Percentiles rank a stretch among this genome's conserved stretches.
These are phyloP conservation scores for Campopleginae sp. DNA, from an alignment of 2,888 invertebrate genomes.

Conservation along the genomic window DNA sequence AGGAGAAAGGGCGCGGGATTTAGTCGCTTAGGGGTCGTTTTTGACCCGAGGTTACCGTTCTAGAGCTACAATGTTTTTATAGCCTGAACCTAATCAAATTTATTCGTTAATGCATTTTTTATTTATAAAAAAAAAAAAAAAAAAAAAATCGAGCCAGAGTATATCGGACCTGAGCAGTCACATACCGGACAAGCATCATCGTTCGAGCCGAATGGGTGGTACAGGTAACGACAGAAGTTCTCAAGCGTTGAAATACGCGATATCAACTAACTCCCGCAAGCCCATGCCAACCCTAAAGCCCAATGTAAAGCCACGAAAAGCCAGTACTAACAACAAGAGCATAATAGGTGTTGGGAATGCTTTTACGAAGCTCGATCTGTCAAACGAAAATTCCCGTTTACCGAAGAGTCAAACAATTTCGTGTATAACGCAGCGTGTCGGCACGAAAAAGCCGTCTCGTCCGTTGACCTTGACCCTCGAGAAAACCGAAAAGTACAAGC, in stretches of 20 bases:
- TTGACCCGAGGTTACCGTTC: no score
- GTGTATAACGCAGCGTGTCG: conserved; percentile 76
- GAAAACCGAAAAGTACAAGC: conserved; percentile 83
- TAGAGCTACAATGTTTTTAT: no score
- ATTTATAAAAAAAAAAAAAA: conserved; percentile 3
- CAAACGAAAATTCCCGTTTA: conserved; percentile 75
- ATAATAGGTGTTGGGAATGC: conserved; percentile 77
- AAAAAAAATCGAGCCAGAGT: conserved; percentile 92
- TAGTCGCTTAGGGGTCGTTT: no score
- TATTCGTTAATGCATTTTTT: neutral
- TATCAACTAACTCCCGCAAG: conserved; percentile 80
- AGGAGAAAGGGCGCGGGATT: no score
- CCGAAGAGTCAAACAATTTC: conserved; percentile 80
- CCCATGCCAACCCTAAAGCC: conserved; percentile 78
- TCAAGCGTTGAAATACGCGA: conserved; percentile 79
- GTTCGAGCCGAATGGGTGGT: conserved; percentile 77
- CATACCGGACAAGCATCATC: conserved; percentile 85
- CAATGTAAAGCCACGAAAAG: conserved; percentile 77
- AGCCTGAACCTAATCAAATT: no score
- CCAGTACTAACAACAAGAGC: conserved; percentile 80
- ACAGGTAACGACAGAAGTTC: conserved; percentile 78
- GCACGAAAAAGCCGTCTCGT: conserved; percentile 74
- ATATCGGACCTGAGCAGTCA: conserved; percentile 92
- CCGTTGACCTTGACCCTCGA: conserved; percentile 79
- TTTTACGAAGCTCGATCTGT: conserved; percentile 75